phyloP scores from a whole-genome alignment of 2,113 vertebrate species.

The Plecotus auritus region DNA sequence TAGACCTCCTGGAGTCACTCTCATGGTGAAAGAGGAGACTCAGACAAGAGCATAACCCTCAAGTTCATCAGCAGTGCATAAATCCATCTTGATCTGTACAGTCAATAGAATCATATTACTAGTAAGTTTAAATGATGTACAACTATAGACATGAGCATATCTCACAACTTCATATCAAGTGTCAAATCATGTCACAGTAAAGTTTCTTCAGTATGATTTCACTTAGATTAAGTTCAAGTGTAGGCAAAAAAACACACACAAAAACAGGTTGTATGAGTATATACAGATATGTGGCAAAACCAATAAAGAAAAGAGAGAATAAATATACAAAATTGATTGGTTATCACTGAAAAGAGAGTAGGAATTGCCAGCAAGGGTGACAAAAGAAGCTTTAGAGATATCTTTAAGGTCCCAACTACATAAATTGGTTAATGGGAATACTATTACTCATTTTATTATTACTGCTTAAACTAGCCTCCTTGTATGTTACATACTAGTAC shows the following conservation, averaged over 20 bases:
- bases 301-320: not conserved
- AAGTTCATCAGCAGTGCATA: not conserved
- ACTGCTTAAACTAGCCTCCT: not conserved
- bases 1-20: not conserved
- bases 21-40: not conserved
- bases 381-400: not conserved
- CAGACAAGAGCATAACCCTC: not conserved
- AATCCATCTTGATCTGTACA: not conserved
- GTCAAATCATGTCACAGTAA: not conserved
- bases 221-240: conserved; percentile 9
- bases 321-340: not conserved
- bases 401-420: not conserved
- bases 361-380: not conserved
- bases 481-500: not conserved
- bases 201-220: not conserved
- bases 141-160: not conserved
- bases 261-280: not conserved
- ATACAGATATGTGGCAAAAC: not conserved
- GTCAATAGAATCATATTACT: not conserved
- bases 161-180: not conserved
- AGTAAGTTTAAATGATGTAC: not conserved
- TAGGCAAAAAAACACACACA: not conserved
- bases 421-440: not conserved
- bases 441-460: not conserved
- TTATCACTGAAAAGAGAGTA: not conserved